A percentile compares a stretch with the other conserved stretches of the same genome.
phyloP scores from a whole-genome alignment of 2,113 vertebrate genomes.

The Chloroceryle aenea region DNA sequence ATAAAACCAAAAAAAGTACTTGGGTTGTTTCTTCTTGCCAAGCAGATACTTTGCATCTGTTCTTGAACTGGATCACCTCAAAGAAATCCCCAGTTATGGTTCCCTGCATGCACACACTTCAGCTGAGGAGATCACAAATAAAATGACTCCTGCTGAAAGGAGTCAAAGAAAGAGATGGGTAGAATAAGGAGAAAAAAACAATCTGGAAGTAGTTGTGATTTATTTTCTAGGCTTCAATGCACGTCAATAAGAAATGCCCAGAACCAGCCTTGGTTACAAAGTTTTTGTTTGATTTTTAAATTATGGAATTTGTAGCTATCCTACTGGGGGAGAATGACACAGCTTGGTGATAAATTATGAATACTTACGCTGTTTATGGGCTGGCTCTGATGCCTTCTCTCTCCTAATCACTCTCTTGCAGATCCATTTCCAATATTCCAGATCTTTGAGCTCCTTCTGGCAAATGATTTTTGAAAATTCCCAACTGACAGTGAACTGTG shows the following conservation, averaged over 20 bases:
- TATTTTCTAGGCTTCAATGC: background rate
- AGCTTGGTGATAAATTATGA: background rate
- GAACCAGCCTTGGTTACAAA: background rate
- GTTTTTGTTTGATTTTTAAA: background rate
- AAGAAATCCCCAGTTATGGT: background rate
- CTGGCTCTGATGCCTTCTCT: background rate
- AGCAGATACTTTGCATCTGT: background rate
- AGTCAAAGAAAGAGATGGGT: background rate
- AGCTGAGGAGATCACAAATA: background rate
- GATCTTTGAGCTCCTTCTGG: background rate
- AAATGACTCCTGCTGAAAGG: background rate
- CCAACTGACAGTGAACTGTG: background rate
- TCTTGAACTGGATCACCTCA: background rate
- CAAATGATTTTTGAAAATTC: background rate
- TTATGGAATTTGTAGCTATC: background rate
- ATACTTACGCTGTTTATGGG: background rate
- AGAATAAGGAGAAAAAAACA: background rate
- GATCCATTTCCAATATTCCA: background rate
- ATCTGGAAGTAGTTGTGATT: background rate
- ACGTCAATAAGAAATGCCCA: background rate
- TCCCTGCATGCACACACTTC: background rate
- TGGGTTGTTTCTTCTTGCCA: background rate
- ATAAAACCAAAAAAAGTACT: background rate
- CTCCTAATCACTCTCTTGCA: background rate
- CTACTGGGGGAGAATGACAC: background rate